A percentile compares a stretch with the other conserved stretches of the same genome.
These are phyloP conservation scores for Dallia pectoralis DNA, from an alignment of 2,797 vertebrate genomes.

Conservation along the genomic window DNA sequence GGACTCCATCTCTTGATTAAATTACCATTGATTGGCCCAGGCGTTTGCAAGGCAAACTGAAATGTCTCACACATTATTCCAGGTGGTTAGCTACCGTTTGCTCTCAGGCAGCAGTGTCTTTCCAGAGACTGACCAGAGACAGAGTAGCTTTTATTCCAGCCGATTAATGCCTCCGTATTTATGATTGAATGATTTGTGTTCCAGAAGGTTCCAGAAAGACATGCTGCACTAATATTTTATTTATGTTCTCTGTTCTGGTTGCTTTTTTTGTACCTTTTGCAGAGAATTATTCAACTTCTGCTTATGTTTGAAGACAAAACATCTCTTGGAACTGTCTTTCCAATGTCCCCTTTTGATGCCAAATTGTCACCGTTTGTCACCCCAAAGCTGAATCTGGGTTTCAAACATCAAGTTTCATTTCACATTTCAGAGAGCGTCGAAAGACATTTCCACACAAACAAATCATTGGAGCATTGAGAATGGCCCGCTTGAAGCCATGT, in stretches of 20 bases:
- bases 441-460: neutral
- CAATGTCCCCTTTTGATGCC: constrained; percentile 1
- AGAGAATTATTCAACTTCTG: neutral
- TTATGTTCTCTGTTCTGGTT: neutral
- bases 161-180: too few species aligned
- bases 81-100: neutral
- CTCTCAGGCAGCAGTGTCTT: neutral
- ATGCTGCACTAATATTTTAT: neutral
- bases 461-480: neutral
- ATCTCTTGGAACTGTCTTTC: neutral
- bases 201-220: neutral
- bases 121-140: neutral
- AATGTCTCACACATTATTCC: neutral
- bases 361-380: neutral
- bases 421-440: neutral
- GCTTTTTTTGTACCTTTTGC: neutral
- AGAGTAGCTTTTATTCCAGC: constrained; percentile 1
- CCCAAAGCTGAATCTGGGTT: constrained; percentile 3
- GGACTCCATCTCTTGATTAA: constrained; percentile 18
- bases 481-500: neutral
- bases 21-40: constrained; percentile 20
- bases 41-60: neutral
- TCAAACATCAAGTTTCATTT: neutral
- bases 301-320: neutral
- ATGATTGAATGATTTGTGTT: neutral